phyloP scores from a whole-genome alignment of 2,797 vertebrate species.

The Cirrhinus mrigala region DNA sequence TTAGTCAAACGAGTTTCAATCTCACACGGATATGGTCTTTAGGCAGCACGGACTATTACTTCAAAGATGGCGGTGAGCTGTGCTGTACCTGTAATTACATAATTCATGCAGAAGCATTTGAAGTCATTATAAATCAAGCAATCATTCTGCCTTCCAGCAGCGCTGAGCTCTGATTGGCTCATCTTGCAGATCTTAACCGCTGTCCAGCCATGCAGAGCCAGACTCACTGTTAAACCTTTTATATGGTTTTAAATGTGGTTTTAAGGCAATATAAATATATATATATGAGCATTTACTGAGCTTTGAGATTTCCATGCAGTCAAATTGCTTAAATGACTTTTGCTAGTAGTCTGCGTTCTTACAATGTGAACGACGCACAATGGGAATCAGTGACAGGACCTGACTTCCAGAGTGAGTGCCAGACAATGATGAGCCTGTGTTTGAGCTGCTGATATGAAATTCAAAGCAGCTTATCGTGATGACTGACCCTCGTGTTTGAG shows the following conservation, averaged over 20 bases:
- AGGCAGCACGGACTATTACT: neutral
- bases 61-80: conserved; percentile 26
- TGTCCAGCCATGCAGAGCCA: conserved; percentile 30
- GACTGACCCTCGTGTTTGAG: conserved; percentile 48
- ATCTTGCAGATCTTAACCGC: conserved; percentile 36
- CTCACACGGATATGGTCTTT: conserved; percentile 12
- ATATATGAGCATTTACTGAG: neutral
- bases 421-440: conserved; percentile 33
- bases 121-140: conserved; percentile 41
- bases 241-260: neutral
- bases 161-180: conserved; percentile 48
- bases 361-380: neutral
- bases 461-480: conserved; percentile 42
- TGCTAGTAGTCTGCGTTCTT: neutral
- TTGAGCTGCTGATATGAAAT: conserved; percentile 44
- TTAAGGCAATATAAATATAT: neutral
- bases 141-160: conserved; percentile 19
- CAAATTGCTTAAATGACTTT: neutral
- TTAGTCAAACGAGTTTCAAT: conserved; percentile 3
- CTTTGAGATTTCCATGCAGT: neutral
- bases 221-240: conserved; percentile 13
- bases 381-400: conserved; percentile 3
- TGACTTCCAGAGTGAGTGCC: conserved; percentile 2
- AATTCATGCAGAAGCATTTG: conserved; percentile 45
- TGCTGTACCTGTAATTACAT: conserved; percentile 41